Evolutionary conservation across 2,888 invertebrate genomes (phyloP), one percentile per base, ranked within the genome.

Genomic region (Plutella xylostella): DNA sequence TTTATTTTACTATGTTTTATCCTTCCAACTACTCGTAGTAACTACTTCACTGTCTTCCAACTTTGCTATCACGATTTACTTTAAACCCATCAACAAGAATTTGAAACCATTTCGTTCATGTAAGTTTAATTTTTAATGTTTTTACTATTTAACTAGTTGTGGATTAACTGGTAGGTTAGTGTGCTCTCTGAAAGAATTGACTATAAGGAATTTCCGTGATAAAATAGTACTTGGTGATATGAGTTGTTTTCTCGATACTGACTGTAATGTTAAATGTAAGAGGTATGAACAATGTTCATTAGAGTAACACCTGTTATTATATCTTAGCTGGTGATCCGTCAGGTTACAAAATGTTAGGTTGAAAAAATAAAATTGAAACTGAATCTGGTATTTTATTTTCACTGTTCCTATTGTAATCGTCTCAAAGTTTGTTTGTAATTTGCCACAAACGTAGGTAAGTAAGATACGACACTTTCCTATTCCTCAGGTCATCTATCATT

Each of bases 221-320:
- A 82, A 74, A 74, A 65, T 66, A 75, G 77, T 31, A 30, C 72
- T 78, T 76, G 78, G 82, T 82, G 80, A 82, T 83, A 80, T 77
- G 69, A 68, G 61, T 74, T 76, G 74, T 77, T 80, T 77, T 75
- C 46, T 77, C 73, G 65, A 72, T 82, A 80, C 76, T 78, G 82
- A 80, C 65, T 75, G 77, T 80, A 70, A 73, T 66, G 65, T 77
- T 71, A 72, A 70, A 43, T 72, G 67, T 79, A 80, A 76, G 77
- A 67, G 58, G 75, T 82, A 79, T 82, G 82, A 79, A 83, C 80
- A 73, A 77, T 79, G 82, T 82, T 83, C 80, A 77, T 68, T 78
- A 76, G 72, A 65, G 71, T 68, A 73, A 77, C 73, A 77, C 72
- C 79, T 77, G 80, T 82, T 82, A 73, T 17, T 4, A 34, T 34